Percentiles rank a stretch among this genome's conserved stretches.
Evolutionary conservation across 2,797 vertebrate genomes (phyloP).

Genomic region (Urocyon cinereoargenteus): DNA sequence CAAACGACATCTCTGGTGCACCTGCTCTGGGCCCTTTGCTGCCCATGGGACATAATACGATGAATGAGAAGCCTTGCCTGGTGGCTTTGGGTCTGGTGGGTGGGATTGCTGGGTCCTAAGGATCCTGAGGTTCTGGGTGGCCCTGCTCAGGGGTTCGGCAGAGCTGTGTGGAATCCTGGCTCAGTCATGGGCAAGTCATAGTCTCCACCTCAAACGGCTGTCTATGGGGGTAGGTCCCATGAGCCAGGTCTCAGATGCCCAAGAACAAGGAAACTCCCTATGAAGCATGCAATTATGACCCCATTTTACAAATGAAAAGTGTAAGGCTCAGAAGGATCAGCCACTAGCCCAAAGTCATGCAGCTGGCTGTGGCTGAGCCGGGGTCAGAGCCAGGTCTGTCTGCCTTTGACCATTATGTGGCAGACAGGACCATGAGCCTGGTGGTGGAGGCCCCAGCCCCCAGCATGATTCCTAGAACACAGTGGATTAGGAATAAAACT

Average conservation of each 20-base stretch:
- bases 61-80: neutral
- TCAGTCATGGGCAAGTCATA: neutral
- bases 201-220: neutral
- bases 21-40: rapidly evolving
- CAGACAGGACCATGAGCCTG: neutral
- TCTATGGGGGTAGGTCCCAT: neutral
- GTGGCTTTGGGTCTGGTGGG: neutral
- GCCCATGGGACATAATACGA: rapidly evolving
- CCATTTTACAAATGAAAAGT: neutral
- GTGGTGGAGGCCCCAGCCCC: rapidly evolving
- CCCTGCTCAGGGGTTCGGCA: neutral
- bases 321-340: neutral
- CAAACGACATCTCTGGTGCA: too few relatives aligned
- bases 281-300: rapidly evolving
- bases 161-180: neutral
- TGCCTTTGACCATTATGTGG: too few relatives aligned
- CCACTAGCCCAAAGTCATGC: neutral
- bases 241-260: neutral
- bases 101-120: neutral
- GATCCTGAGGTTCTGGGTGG: neutral
- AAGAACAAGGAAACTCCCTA: rapidly evolving
- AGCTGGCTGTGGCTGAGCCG: neutral
- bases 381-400: neutral
- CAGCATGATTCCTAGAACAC: neutral
- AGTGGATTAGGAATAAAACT: neutral